These are phyloP conservation scores for Ia io DNA, from an alignment of 2,113 vertebrate species.

Conservation along the genomic window DNA sequence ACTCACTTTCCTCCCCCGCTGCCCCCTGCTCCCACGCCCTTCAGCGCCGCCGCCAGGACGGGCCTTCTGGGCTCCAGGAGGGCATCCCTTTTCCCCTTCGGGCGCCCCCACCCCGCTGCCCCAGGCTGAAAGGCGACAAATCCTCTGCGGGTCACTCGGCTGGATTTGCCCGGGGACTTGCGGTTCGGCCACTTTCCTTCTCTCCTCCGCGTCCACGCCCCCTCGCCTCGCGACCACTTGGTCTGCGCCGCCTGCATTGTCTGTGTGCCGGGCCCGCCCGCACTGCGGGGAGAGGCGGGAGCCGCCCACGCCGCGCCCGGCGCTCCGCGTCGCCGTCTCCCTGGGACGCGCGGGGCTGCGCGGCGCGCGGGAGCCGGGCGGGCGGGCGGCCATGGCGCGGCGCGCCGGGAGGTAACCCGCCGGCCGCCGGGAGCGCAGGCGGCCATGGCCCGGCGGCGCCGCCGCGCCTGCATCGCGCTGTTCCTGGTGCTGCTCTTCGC, in stretches of 20 bases:
- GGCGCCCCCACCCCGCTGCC: background rate
- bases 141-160: background rate
- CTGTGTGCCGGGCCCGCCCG: slow-evolving; percentile 71
- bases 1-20: too few relatives aligned
- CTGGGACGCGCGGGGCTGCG: slow-evolving; percentile 36
- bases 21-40: background rate
- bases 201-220: background rate
- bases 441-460: slow-evolving; percentile 89
- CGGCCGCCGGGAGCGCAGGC: slow-evolving; percentile 44
- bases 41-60: background rate
- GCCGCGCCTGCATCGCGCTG: slow-evolving; percentile 88
- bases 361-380: slow-evolving; percentile 1
- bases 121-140: background rate
- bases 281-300: slow-evolving; percentile 60
- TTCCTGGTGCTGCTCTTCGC: slow-evolving; percentile 92
- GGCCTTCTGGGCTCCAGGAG: background rate
- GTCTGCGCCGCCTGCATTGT: slow-evolving; percentile 58
- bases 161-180: background rate
- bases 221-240: slow-evolving; percentile 37
- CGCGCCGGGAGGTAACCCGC: background rate
- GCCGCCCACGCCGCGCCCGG: slow-evolving; percentile 51
- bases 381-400: slow-evolving; percentile 50
- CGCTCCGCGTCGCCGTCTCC: slow-evolving; percentile 6
- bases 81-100: background rate
- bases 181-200: accelerated